Percentiles rank a stretch among this genome's conserved stretches.
Conservation (phyloP, 2,888 invertebrate species). For the Diarsia dahlii region DNA sequence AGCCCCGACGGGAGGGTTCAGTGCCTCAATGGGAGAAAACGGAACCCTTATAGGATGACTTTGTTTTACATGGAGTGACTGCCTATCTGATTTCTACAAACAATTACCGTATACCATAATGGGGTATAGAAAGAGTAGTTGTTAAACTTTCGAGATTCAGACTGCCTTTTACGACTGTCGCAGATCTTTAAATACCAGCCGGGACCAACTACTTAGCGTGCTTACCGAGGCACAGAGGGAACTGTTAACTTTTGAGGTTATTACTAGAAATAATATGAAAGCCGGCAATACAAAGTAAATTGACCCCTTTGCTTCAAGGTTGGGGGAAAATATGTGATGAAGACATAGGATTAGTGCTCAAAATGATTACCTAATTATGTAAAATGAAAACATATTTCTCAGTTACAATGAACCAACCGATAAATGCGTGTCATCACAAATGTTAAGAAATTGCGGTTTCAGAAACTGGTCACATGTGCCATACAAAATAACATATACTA, state of each 20-base stretch:
- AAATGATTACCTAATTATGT: conserved; percentile 33
- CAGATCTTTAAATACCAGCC: background rate
- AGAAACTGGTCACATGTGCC: conserved; percentile 17
- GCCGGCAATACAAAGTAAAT: background rate
- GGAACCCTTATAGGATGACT: too few species aligned
- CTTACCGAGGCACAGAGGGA: background rate
- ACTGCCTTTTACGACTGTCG: background rate
- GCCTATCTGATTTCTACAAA: background rate
- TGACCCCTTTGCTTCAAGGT: background rate
- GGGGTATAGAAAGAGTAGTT: background rate
- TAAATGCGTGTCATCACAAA: conserved; percentile 41
- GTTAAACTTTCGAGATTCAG: background rate
- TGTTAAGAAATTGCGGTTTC: conserved; percentile 41
- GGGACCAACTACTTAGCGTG: background rate
- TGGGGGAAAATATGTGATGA: background rate
- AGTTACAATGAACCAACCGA: conserved; percentile 36
- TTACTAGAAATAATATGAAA: background rate
- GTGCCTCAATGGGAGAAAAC: too few species aligned
- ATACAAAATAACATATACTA: conserved; percentile 17
- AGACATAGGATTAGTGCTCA: conserved; percentile 18
- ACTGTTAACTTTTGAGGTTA: background rate
- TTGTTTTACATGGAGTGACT: background rate
- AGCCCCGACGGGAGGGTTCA: too few species aligned
- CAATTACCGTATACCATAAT: background rate
- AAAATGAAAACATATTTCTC: conserved; percentile 35